Conservation (phyloP, 2,113 vertebrate species). For the Ailuropoda melanoleuca region DNA sequence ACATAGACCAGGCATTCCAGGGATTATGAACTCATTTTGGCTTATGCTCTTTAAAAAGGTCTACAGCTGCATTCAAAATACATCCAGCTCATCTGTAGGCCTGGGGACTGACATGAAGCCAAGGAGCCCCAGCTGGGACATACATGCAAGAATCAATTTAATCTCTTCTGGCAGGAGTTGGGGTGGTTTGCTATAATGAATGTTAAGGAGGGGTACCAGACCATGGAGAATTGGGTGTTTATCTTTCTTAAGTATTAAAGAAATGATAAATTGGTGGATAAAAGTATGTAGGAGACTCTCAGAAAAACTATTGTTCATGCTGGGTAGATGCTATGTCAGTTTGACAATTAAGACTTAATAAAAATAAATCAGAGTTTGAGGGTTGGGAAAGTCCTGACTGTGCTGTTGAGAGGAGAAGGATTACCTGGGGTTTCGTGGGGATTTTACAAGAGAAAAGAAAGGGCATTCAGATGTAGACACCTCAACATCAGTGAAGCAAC, state of each 20-base stretch:
- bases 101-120: constrained; percentile 69
- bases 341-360: constrained; percentile 73
- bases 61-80: constrained; percentile 79
- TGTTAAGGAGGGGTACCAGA: constrained; percentile 67
- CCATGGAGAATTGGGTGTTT: constrained; percentile 75
- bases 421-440: neutral
- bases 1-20: constrained; percentile 70
- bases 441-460: neutral
- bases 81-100: constrained; percentile 71
- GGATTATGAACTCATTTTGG: constrained; percentile 77
- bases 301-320: constrained; percentile 54
- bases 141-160: constrained; percentile 75
- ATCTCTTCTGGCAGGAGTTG: constrained; percentile 71
- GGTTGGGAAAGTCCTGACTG: neutral
- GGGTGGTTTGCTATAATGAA: constrained; percentile 71
- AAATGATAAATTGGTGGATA: constrained; percentile 67
- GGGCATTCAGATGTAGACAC: neutral
- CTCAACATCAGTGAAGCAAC: neutral
- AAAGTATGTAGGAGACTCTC: constrained; percentile 32
- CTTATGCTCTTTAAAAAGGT: constrained; percentile 72
- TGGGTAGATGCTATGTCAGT: constrained; percentile 53
- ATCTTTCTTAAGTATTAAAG: constrained; percentile 51
- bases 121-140: constrained; percentile 77
- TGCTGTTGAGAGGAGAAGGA: constrained; percentile 8
- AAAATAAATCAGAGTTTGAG: constrained; percentile 64